Percentiles rank a stretch among this genome's conserved stretches.
Evolutionary conservation across 1,140 invertebrate genomes (phyloP).

Genomic region (Platyscapa corneri): DNA sequence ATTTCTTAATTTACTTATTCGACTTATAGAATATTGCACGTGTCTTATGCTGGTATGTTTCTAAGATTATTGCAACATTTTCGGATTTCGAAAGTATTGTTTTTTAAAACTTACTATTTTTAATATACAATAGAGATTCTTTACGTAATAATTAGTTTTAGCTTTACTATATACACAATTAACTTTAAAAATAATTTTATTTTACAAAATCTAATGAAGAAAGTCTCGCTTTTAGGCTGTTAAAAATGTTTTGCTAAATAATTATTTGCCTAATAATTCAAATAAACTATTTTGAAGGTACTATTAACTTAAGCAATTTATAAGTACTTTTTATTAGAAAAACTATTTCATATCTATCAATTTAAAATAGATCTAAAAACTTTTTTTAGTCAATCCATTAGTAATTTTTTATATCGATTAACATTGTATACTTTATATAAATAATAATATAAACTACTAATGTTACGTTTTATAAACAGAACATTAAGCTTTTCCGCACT

Average conservation of each 20-base stretch:
- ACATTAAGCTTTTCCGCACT: too few relatives aligned
- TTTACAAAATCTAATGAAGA: not conserved
- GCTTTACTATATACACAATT: slow-evolving; percentile 10
- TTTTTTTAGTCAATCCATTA: not conserved
- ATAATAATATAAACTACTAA: not conserved
- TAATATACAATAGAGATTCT: slow-evolving; percentile 22
- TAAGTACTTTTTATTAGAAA: slow-evolving; percentile 30
- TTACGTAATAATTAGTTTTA: slow-evolving; percentile 30
- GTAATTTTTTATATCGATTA: not conserved
- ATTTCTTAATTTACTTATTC: slow-evolving; percentile 10
- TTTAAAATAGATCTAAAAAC: not conserved
- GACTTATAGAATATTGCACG: slow-evolving; percentile 15
- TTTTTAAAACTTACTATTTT: slow-evolving; percentile 20
- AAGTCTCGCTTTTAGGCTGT: slow-evolving; percentile 43
- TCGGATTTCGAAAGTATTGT: slow-evolving; percentile 36
- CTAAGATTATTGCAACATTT: slow-evolving; percentile 35
- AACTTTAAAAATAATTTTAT: not conserved
- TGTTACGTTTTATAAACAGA: not conserved
- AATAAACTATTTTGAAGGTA: not conserved
- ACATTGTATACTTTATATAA: not conserved
- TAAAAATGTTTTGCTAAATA: not conserved
- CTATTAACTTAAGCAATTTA: slow-evolving; percentile 17
- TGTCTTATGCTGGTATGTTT: not conserved
- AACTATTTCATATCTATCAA: not conserved
- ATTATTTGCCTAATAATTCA: not conserved